Base-by-base conservation (phyloP, 2,797 vertebrate genomes). In the Hoplostethus atlanticus region DNA sequence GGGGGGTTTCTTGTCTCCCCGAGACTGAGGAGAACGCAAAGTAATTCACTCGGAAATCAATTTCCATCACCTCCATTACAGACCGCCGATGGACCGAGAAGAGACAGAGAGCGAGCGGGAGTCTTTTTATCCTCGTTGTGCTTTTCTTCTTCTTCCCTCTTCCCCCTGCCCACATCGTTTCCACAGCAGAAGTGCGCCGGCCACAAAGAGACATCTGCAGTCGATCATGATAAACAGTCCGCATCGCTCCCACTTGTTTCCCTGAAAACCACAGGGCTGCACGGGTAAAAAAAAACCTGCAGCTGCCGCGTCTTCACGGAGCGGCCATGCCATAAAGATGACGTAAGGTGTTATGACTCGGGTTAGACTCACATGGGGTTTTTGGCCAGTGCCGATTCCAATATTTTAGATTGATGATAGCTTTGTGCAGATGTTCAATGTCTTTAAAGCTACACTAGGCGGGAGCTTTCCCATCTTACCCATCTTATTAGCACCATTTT, bases 1-100 rank as follows among this genome's bases (percentile, higher is more conserved):
- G 47, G 61, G 84, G 76, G 75, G 81, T 66, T 87, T 88, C 90
- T 89, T 80, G 82, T 90, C 87, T 89, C 69, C 61, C 66, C 6
- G 50, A 89, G 80, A 81, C 73, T 81, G 69, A 85, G 73, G 80
- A 73, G 44, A 55, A 59, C 84, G 62, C 47, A 46, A 65, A 92
- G 93, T 94, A 92, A 93, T 92, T 93, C 89, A 91, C 89, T 88
- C 74, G 83, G 84, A 93, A 93, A 94, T 94, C 92, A 91, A 94
- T 95, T 94, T 93, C 84, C 82, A 93, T 93, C 89, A 87, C 69
- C 30, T 86, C 88, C 81, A 92, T 93, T 92, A 90, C 81, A 56
- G 80, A 71, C 64, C 76, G 79, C 60, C 67, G 82, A 91, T 85
- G 79, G 92, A 89, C 72, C 74, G 34, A 80, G 68, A 62, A 75